A percentile compares a stretch with the other conserved stretches of the same genome.
These are phyloP conservation scores for Drosophila ogumai DNA, from an alignment of 1,140 invertebrate species.

Conservation along the genomic window DNA sequence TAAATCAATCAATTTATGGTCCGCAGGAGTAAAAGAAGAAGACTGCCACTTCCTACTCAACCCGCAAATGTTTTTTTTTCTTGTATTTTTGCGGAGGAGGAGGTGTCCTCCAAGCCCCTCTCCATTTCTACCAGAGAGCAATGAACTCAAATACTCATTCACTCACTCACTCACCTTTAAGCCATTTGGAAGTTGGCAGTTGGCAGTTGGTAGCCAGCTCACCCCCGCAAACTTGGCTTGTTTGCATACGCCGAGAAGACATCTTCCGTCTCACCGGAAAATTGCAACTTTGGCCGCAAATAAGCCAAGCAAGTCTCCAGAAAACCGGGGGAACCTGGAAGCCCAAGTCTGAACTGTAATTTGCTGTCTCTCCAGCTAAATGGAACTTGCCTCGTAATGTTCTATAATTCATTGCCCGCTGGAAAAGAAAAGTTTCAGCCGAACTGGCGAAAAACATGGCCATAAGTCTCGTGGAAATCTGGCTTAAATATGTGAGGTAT, in stretches of 20 bases:
- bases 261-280: conserved; percentile 30
- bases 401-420: conserved; percentile 71
- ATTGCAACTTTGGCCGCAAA: conserved; percentile 61
- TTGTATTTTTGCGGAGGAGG: conserved; percentile 12
- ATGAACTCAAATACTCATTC: conserved; percentile 53
- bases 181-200: conserved; percentile 51
- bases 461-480: conserved; percentile 34
- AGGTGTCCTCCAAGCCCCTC: conserved; percentile 13
- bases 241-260: conserved; percentile 57
- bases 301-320: conserved; percentile 40
- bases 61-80: neutral
- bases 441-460: conserved; percentile 45
- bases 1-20: conserved; percentile 82
- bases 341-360: conserved; percentile 46
- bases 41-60: conserved; percentile 49
- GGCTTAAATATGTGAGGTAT: conserved; percentile 17
- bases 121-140: conserved; percentile 37
- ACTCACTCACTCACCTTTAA: conserved; percentile 48
- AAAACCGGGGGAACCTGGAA: conserved; percentile 9
- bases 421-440: conserved; percentile 26
- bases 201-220: conserved; percentile 20
- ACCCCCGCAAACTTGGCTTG: conserved; percentile 48
- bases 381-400: conserved; percentile 74
- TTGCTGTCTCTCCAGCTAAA: conserved; percentile 61
- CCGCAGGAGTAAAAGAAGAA: conserved; percentile 33